Evolutionary conservation across 2,113 vertebrate species (phyloP).

Genomic region (Acanthisitta chloris): DNA sequence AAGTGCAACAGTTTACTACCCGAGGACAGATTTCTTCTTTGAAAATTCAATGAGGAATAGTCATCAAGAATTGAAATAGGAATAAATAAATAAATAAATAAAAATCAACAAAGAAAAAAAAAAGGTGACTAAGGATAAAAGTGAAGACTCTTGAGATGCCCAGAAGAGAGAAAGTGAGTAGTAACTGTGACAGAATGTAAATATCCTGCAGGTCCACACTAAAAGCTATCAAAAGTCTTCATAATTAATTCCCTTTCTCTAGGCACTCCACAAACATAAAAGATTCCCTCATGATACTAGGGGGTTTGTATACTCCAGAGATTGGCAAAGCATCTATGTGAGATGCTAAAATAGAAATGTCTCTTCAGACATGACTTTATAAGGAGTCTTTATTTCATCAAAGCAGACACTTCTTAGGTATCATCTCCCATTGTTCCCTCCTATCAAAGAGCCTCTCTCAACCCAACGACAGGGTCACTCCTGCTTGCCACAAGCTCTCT

Average conservation of each 20-base stretch:
- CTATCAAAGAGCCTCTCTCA: neutral
- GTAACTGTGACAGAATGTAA: neutral
- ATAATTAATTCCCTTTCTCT: neutral
- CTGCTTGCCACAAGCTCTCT: neutral
- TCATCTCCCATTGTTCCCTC: fast-evolving
- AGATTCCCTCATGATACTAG: neutral
- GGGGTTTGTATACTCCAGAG: neutral
- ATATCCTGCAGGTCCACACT: neutral
- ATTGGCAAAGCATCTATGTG: neutral
- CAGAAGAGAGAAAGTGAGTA: neutral
- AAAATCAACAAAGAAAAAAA: no score
- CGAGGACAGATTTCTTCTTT: neutral
- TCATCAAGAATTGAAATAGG: neutral
- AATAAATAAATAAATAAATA: no score
- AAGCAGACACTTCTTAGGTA: neutral
- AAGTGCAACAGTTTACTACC: neutral
- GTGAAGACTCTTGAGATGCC: neutral
- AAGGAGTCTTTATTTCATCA: neutral
- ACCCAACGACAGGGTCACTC: neutral
- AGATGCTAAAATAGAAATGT: neutral
- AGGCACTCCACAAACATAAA: neutral
- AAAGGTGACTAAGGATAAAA: neutral
- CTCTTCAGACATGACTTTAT: neutral
- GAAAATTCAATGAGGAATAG: neutral
- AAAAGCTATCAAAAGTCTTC: neutral